Evolutionary conservation across 2,797 vertebrate species (phyloP).

Genomic region (Rhinophrynus dorsalis): DNA sequence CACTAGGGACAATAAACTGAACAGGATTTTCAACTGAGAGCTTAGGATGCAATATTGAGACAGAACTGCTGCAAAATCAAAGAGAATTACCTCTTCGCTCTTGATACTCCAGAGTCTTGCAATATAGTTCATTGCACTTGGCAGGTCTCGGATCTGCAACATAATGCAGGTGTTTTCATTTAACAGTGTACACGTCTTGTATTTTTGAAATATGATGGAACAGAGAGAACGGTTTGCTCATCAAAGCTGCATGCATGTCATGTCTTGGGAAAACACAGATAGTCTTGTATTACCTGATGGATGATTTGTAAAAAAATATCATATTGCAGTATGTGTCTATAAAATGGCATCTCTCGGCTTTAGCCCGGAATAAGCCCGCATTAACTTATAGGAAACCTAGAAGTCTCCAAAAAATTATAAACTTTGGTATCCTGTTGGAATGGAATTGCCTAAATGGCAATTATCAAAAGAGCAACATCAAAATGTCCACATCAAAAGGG

Average conservation of each 20-base stretch:
- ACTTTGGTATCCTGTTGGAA: too few species aligned
- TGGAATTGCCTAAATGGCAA: too few species aligned
- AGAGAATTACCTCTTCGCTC: slow-evolving; percentile 16
- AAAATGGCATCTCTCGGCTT: too few species aligned
- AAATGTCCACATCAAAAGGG: too few species aligned
- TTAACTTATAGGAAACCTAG: too few species aligned
- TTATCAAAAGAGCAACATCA: too few species aligned
- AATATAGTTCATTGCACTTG: neutral
- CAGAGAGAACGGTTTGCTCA: slow-evolving; percentile 11
- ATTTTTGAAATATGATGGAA: slow-evolving; percentile 2
- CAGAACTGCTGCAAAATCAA: slow-evolving; percentile 9
- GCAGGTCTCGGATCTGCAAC: slow-evolving; percentile 25
- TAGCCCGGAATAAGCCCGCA: too few species aligned
- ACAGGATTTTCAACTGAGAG: neutral
- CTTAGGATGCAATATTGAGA: neutral
- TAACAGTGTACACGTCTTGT: neutral
- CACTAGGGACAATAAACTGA: slow-evolving; percentile 1
- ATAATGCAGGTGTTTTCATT: slow-evolving; percentile 8
- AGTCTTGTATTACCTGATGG: neutral
- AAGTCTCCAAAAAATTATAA: too few species aligned
- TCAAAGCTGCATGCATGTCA: neutral
- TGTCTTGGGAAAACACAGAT: neutral
- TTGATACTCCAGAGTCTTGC: slow-evolving; percentile 8
- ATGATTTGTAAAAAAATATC: neutral
- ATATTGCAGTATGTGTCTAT: too few species aligned